Evolutionary conservation across 2,113 vertebrate species (phyloP).

Genomic region (Sorex araneus): DNA sequence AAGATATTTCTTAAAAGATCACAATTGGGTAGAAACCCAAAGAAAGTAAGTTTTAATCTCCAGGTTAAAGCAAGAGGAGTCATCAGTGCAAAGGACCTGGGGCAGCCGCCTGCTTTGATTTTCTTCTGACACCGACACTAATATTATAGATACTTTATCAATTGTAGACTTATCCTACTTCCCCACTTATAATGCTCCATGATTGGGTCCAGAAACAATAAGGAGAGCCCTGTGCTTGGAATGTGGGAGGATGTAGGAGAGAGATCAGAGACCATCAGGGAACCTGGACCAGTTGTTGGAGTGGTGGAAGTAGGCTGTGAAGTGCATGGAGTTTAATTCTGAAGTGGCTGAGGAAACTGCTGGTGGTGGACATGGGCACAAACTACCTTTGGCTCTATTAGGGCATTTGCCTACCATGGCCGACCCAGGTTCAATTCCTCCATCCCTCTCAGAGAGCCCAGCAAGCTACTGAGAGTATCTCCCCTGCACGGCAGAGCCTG

Average conservation of each 20-base stretch:
- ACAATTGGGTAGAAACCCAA: neutral
- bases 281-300: neutral
- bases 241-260: neutral
- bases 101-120: neutral
- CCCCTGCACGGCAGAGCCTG: no score
- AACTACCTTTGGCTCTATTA: neutral
- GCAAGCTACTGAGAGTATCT: no score
- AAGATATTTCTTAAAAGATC: constrained; percentile 7
- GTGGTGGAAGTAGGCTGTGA: neutral
- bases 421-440: no score
- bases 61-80: neutral
- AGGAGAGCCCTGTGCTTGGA: neutral
- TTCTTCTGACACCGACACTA: neutral
- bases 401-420: no score
- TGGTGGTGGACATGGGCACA: neutral
- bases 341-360: neutral
- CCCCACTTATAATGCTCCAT: neutral
- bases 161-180: neutral
- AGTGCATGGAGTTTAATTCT: neutral
- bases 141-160: neutral
- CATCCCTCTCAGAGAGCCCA: no score
- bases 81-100: neutral
- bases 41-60: neutral
- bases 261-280: neutral
- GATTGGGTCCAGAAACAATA: neutral